Conservation (phyloP, 2,113 vertebrate genomes). For the Silurus asotus region DNA sequence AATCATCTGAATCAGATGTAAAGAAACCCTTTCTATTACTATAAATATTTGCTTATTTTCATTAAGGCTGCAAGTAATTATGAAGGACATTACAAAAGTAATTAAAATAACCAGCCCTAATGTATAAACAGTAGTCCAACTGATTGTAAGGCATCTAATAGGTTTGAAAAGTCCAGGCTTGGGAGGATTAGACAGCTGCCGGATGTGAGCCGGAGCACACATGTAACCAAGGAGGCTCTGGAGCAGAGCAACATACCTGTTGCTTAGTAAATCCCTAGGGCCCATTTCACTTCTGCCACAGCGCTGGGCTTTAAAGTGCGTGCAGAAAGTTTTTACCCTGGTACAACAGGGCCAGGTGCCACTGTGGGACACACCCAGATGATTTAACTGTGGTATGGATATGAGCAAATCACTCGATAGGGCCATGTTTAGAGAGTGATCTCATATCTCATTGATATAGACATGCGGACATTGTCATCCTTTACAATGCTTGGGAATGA, state of each 20-base stretch:
- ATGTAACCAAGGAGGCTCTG: neutral
- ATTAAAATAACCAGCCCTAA: neutral
- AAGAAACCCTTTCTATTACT: neutral
- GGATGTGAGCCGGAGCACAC: neutral
- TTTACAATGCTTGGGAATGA: neutral
- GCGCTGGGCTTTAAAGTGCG: neutral
- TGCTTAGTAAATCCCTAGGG: conserved; percentile 18
- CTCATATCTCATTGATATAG: conserved; percentile 3
- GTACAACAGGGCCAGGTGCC: neutral
- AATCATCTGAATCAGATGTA: neutral
- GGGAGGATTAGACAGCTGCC: neutral
- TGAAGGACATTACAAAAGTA: neutral
- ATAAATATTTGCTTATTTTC: neutral
- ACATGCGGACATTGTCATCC: neutral
- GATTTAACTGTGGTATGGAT: conserved; percentile 36
- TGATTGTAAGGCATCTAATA: neutral
- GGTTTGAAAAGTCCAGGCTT: neutral
- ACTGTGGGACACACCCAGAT: conserved; percentile 18
- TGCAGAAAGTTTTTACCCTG: neutral
- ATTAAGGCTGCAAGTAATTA: neutral
- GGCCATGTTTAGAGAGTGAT: conserved; percentile 18
- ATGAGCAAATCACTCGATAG: neutral
- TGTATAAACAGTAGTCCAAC: neutral
- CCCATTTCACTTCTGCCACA: neutral
- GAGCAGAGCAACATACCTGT: neutral